Percentiles rank a stretch among this genome's conserved stretches.
Evolutionary conservation across 2,888 invertebrate species (phyloP).

Genomic region (Polymixis lichenea): DNA sequence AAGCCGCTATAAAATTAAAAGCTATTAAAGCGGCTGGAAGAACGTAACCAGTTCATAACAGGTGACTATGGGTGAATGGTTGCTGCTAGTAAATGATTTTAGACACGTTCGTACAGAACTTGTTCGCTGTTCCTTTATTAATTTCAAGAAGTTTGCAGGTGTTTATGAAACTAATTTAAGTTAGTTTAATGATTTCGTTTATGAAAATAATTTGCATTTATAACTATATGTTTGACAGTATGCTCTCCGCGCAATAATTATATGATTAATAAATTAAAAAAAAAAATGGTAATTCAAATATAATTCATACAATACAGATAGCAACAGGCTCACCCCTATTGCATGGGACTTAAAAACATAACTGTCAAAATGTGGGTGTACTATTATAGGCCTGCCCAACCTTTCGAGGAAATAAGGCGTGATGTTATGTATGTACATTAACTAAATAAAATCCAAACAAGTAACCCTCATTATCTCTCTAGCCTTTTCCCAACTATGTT

Average conservation of each 20-base stretch:
- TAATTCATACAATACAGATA: neutral
- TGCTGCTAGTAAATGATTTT: conserved; percentile 30
- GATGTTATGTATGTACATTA: too few species aligned
- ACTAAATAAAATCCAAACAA: neutral
- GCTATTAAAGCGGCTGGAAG: conserved; percentile 68
- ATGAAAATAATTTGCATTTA: neutral
- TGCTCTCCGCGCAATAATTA: too few species aligned
- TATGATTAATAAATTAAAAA: neutral
- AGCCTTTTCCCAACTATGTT: too few species aligned
- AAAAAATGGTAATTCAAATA: too few species aligned
- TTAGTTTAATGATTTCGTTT: neutral
- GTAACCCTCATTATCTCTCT: too few species aligned
- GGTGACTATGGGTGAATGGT: conserved; percentile 49
- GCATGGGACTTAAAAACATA: too few species aligned
- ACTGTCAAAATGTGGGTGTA: too few species aligned
- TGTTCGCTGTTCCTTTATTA: conserved; percentile 16
- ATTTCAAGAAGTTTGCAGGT: neutral
- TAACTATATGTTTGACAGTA: neutral
- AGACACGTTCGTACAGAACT: conserved; percentile 20
- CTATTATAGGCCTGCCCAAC: too few species aligned
- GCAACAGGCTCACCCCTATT: too few species aligned
- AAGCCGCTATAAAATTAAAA: conserved; percentile 76
- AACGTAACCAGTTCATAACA: conserved; percentile 57
- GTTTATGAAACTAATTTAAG: neutral
- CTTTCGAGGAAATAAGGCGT: too few species aligned